Evolutionary conservation across 1,140 invertebrate species (phyloP).

Genomic region (Magallana angulata): DNA sequence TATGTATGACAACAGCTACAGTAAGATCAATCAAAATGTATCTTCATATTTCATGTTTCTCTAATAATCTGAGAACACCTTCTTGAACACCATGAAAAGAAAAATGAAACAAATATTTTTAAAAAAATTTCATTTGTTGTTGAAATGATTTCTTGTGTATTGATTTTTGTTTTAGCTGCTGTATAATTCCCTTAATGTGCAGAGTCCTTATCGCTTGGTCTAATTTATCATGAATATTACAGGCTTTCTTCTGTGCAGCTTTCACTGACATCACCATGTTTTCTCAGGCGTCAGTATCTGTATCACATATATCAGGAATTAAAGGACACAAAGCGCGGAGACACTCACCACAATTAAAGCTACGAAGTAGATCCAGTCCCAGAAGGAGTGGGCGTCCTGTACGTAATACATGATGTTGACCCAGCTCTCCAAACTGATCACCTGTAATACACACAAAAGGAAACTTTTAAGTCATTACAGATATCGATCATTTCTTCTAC

Average conservation of each 20-base stretch:
- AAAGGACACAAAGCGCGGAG: not conserved
- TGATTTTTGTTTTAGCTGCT: too few relatives aligned
- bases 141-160: too few relatives aligned
- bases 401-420: slow-evolving; percentile 99
- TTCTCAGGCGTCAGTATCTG: too few relatives aligned
- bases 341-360: slow-evolving; percentile 97
- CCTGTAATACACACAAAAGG: slow-evolving; percentile 78
- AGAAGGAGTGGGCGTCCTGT: slow-evolving; percentile 99
- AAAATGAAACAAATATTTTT: too few relatives aligned
- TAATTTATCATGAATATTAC: too few relatives aligned
- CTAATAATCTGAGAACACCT: too few relatives aligned
- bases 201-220: too few relatives aligned
- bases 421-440: slow-evolving; percentile 90
- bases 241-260: too few relatives aligned
- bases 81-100: too few relatives aligned
- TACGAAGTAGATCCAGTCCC: slow-evolving; percentile 99
- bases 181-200: too few relatives aligned
- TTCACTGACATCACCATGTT: too few relatives aligned
- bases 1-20: not conserved
- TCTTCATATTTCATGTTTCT: not conserved
- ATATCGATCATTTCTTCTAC: not conserved
- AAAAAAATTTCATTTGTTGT: too few relatives aligned
- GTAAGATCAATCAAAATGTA: not conserved
- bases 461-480: not conserved
- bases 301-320: not conserved